Evolutionary conservation across 2,888 invertebrate species (phyloP), one percentile per base, ranked within the genome.

Genomic region (Lysandra bellargus): DNA sequence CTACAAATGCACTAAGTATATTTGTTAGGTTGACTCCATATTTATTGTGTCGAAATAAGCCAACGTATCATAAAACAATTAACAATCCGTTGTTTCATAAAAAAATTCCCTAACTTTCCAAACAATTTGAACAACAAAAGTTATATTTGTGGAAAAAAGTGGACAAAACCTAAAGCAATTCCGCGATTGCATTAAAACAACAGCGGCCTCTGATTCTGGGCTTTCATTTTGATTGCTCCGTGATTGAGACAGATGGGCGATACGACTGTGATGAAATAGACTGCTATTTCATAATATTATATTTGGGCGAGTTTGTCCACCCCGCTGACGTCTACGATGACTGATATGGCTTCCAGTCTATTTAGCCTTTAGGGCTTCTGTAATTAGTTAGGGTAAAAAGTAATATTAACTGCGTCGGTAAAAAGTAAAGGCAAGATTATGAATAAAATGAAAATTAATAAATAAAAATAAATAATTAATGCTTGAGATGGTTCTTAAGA

Each of bases 201-300:
- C 33, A 78, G 57, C 73, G 40, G 78, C 33, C 69, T 76, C 74
- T 80, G 76, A 2, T 12, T 78, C 78, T 78, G 57, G 79, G 81
- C 81, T 81, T 78, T 80, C 74, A 80, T 80, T 80, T 82, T 83
- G 83, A 81, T 82, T 82, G 80, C 77, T 82, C 78, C 80, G 79
- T 78, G 81, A 82, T 82, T 81, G 81, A 79, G 80, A 80, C 80
- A 61, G 80, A 81, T 81, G 80, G 80, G 78, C 78, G 44, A 72
- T 78, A 80, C 49, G 37, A 60, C 79, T 78, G 40, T 23, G 73
- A 64, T 57, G 44, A 75, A 37, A 33, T 79, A 49, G 7, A 12
- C 23, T 61, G 64, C 44, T 6, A 23, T 44, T 78, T 78, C 37
- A 69, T 69, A 23, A 23, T 23, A 23, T 23, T 23, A 69, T 69